phyloP scores from a whole-genome alignment of 2,888 invertebrate species.

The Yponomeuta sedellus region DNA sequence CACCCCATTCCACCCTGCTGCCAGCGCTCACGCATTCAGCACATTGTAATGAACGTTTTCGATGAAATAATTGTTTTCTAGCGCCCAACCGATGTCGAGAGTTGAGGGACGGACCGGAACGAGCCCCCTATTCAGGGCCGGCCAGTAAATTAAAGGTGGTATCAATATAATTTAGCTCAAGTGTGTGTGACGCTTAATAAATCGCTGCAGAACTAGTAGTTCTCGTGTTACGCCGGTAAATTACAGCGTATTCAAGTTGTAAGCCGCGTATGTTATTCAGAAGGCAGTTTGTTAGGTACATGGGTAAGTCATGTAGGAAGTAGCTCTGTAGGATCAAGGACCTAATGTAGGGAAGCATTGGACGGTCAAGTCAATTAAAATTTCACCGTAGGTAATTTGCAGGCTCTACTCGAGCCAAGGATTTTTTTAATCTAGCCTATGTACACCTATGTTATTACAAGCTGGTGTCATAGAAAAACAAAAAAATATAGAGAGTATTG shows the following conservation, averaged over 20 bases:
- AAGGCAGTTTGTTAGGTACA: background rate
- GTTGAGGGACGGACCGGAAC: background rate
- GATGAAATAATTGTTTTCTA: background rate
- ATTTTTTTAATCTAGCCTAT: too few relatives aligned
- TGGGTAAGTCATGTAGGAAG: background rate
- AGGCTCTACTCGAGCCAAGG: too few relatives aligned
- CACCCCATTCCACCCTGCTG: too few relatives aligned
- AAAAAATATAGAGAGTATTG: too few relatives aligned
- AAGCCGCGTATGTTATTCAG: conserved; percentile 1
- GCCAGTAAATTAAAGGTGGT: conserved; percentile 33
- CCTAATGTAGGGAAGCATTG: too few relatives aligned
- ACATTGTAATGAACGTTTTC: too few relatives aligned
- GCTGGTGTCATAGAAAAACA: too few relatives aligned
- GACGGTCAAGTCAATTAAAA: too few relatives aligned
- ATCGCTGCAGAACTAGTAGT: conserved; percentile 28
- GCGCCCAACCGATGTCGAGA: background rate
- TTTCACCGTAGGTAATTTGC: too few relatives aligned
- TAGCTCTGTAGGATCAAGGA: too few relatives aligned
- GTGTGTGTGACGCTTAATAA: conserved; percentile 53
- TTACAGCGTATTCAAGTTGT: conserved; percentile 12
- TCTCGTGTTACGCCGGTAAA: conserved; percentile 15
- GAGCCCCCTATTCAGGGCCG: conserved; percentile 15
- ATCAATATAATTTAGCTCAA: conserved; percentile 48
- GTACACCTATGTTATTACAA: too few relatives aligned
- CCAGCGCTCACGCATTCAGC: too few relatives aligned